Evolutionary conservation across 2,113 vertebrate species (phyloP), one percentile per base, ranked within the genome.

Genomic region (Thalassarche chlororhynchos): DNA sequence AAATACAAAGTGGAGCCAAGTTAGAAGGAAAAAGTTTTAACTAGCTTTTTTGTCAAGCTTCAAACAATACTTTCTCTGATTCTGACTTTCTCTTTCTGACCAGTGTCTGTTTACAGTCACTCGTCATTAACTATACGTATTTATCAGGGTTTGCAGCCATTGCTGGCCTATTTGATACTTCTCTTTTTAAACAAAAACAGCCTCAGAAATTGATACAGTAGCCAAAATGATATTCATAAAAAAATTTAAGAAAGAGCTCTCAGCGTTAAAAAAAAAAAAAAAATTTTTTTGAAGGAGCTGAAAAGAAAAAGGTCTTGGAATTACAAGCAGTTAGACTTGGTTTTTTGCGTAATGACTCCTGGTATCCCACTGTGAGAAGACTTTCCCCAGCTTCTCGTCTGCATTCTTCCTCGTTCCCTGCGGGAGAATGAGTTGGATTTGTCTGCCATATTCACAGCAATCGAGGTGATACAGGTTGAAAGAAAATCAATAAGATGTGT

Each of bases 401-500:
- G 98, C 97, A 97, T 98, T 98, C 97, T 97, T 96, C 94, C 98
- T 92, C 97, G 90, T 98, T 99, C 98, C 99, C 98, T 93, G 96
- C 96, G 98, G 98, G 99, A 98, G 97, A 98, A 99, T 98, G 99
- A 99, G 98, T 98, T 98, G 98, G 98, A 99, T 99, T 99, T 98
- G 98, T 99, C 99, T 98, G 99, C 99, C 99, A 99, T 99, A 99
- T 99, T 99, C 98, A 98, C 99, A 98, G 99, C 98, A 98, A 99
- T 99, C 98, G 98, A 99, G 99, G 99, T 99, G 98, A 99, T 99
- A 98, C 97, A 97, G 98, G 98, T 98, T 99, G 99, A 99, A 99
- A 99, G 99, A 99, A 99, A 99, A 99, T 99, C 99, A 99, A 99
- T 99, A 99, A 98, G 98, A 99, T 98, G 98, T 99, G 98, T 99